Evolutionary conservation across 2,113 vertebrate genomes (phyloP).

Genomic region (Phylloscopus whistleri): DNA sequence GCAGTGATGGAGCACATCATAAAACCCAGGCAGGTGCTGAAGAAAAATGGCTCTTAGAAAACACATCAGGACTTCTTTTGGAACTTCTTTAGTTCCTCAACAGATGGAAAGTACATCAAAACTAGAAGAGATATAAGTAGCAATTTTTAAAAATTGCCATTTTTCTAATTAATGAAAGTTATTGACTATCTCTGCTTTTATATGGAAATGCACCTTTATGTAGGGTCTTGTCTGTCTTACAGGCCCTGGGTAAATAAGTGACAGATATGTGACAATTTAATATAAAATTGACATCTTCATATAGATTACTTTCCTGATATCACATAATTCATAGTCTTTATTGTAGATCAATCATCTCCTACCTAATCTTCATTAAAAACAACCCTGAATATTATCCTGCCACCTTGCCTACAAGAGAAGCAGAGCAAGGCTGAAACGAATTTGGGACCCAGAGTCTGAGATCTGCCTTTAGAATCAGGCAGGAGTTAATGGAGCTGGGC

Average conservation of each 20-base stretch:
- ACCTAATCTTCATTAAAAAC: not conserved
- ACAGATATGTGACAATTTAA: not conserved
- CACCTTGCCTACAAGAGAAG: not conserved
- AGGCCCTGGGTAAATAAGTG: not conserved
- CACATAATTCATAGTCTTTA: not conserved
- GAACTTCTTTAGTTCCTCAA: not conserved
- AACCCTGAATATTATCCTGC: not conserved
- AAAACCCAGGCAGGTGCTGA: not conserved
- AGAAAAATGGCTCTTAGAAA: not conserved
- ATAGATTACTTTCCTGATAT: not conserved
- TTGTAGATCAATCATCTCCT: not conserved
- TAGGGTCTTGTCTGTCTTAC: not conserved
- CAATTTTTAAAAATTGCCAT: not conserved
- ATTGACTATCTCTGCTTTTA: not conserved
- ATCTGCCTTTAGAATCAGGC: not conserved
- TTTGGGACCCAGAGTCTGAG: not conserved
- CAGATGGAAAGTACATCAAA: not conserved
- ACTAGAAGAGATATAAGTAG: not conserved
- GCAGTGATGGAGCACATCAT: not conserved
- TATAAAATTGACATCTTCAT: not conserved
- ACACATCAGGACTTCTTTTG: not conserved
- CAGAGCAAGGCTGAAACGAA: not conserved
- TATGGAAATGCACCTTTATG: not conserved
- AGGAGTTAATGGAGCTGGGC: not conserved
- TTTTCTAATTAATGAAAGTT: not conserved